Base-by-base conservation (phyloP, 2,113 vertebrate species). In the Brachionichthys hirsutus region DNA sequence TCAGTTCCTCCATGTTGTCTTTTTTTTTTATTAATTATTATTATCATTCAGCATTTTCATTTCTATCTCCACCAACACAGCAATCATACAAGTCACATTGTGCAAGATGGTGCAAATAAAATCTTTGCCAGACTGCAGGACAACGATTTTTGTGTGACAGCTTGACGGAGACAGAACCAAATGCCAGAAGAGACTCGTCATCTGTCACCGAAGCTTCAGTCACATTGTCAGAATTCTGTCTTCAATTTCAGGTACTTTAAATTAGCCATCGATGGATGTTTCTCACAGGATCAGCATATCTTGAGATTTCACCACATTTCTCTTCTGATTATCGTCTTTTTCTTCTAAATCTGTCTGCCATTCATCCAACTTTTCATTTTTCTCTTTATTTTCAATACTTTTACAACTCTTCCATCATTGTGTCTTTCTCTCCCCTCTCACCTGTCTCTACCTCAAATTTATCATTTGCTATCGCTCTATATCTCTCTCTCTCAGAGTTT, bases 401-500 rank as follows among this genome's bases (percentile, higher is more conserved):
- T 40, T 43, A 17, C 8, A 15, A 30, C 24, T 42, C 14, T 19
- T 3, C 8, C 43, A 50, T 20, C 12, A 40, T 22, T 24, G 36
- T 50, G 34, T 65, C 18, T 34, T 12, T 18, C 3, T 40, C 54
- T 63, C 62, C 36, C 40, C 15, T 41, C 57, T 13, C 1, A 6
- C 40, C 38, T 35, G n/a, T 57, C n/a, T 35, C 22, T 40, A 59
- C 22, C 35, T 56, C 12, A 15, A 34, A 35, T 46, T 36, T 61
- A 9, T 47, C 45, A 38, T 49, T 18, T 56, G 34, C 34, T 50
- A 18, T 47, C 45, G 52, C 62, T 50, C 19, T 44, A 16, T 77
- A 44, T 52, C 4, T 56, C 49, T 36, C 9, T n/a, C 16, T 48
- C 34, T 52, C 50, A 75, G 79, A 81, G 77, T 67, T 74, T 56